A percentile compares a stretch with the other conserved stretches of the same genome.
Conservation (phyloP, 2,888 invertebrate genomes). For the Acanthopleura granulata region DNA sequence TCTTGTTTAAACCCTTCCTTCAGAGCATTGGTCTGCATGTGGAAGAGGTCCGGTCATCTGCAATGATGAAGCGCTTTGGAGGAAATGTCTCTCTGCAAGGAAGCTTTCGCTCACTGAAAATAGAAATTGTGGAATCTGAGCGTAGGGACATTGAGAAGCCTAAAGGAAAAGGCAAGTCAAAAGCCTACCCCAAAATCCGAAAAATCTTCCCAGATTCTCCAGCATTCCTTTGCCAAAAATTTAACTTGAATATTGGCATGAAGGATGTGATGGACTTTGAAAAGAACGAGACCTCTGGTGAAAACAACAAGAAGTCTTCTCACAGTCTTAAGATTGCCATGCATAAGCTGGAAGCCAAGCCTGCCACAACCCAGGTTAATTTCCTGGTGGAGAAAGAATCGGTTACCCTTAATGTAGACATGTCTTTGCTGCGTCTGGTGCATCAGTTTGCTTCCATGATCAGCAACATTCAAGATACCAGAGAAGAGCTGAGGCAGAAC, state of each 20-base stretch:
- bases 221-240: constrained; percentile 92
- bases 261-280: constrained; percentile 89
- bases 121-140: constrained; percentile 95
- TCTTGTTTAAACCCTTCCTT: constrained; percentile 82
- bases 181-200: constrained; percentile 27
- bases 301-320: constrained; percentile 32
- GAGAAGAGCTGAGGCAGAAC: constrained; percentile 87
- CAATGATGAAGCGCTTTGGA: constrained; percentile 84
- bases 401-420: constrained; percentile 95
- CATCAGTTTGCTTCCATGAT: constrained; percentile 99
- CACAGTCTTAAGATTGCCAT: constrained; percentile 58
- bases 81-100: constrained; percentile 78
- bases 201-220: constrained; percentile 83
- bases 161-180: constrained; percentile 47
- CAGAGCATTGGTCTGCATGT: constrained; percentile 86
- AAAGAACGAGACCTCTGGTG: constrained; percentile 44
- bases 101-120: constrained; percentile 87
- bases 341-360: constrained; percentile 69
- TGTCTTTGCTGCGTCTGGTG: constrained; percentile 90
- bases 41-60: constrained; percentile 76
- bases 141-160: constrained; percentile 36
- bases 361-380: constrained; percentile 90
- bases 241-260: constrained; percentile 89
- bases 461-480: constrained; percentile 95
- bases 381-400: constrained; percentile 87